phyloP scores from a whole-genome alignment of 2,888 invertebrate genomes.

The Philereme vetulata region DNA sequence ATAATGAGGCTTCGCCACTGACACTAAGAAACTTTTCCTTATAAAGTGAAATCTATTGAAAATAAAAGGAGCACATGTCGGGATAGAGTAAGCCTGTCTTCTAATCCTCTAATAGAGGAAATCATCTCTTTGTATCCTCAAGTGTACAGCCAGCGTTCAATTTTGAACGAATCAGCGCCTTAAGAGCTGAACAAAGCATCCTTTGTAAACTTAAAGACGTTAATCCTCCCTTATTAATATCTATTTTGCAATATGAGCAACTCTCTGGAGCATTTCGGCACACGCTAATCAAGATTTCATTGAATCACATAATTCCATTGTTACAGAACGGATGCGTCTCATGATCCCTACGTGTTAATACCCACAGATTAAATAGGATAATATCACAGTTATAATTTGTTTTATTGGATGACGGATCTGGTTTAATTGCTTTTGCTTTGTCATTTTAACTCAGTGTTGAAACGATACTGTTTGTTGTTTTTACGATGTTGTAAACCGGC shows the following conservation, averaged over 20 bases:
- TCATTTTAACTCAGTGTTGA: constrained; percentile 35
- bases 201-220: constrained; percentile 29
- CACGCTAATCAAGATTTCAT: constrained; percentile 42
- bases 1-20: neutral
- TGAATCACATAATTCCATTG: constrained; percentile 41
- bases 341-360: constrained; percentile 58
- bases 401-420: constrained; percentile 61
- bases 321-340: constrained; percentile 62
- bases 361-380: constrained; percentile 64
- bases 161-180: constrained; percentile 26
- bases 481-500: constrained; percentile 15
- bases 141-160: constrained; percentile 26
- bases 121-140: constrained; percentile 19
- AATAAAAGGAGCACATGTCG: constrained; percentile 7
- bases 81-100: constrained; percentile 7
- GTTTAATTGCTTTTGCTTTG: constrained; percentile 60
- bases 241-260: constrained; percentile 40
- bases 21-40: neutral
- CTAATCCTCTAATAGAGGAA: constrained; percentile 16
- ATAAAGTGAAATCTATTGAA: constrained; percentile 3
- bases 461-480: constrained; percentile 24
- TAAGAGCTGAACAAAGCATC: constrained; percentile 28
- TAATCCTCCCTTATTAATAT: constrained; percentile 33
- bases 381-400: constrained; percentile 60
- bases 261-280: constrained; percentile 14